phyloP scores from a whole-genome alignment of 2,888 invertebrate genomes.

The Pimpla rufipes region DNA sequence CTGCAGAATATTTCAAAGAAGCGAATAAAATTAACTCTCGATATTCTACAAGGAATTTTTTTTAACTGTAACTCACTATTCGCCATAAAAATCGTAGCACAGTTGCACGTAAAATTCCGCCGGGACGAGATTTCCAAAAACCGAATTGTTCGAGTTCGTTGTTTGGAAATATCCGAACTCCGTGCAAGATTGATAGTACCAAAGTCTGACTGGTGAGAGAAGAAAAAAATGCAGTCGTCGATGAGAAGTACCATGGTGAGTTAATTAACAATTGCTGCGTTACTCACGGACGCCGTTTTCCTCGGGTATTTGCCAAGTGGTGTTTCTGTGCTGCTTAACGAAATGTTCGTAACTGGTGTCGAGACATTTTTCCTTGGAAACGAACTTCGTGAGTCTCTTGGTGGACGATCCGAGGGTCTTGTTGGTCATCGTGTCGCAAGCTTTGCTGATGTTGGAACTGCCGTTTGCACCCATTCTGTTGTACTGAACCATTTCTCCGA shows the following conservation, averaged over 20 bases:
- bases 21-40: background rate
- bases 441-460: conserved; percentile 67
- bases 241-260: background rate
- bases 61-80: conserved; percentile 78
- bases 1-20: conserved; percentile 68
- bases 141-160: conserved; percentile 87
- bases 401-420: conserved; percentile 71
- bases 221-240: background rate
- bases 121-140: conserved; percentile 87
- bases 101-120: conserved; percentile 86
- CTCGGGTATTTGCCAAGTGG: conserved; percentile 66
- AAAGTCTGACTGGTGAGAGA: conserved; percentile 88
- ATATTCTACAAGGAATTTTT: background rate
- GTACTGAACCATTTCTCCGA: conserved; percentile 79
- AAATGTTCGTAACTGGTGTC: conserved; percentile 70
- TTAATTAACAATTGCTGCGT: background rate
- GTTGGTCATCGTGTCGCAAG: conserved; percentile 76
- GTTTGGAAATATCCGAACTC: conserved; percentile 95
- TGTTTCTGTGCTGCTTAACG: conserved; percentile 58
- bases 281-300: conserved; percentile 65
- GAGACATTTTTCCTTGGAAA: conserved; percentile 60
- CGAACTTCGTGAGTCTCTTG: conserved; percentile 72
- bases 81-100: conserved; percentile 85
- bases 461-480: conserved; percentile 65
- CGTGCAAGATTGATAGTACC: conserved; percentile 94